Base-by-base conservation (phyloP, 2,113 vertebrate genomes). In the Typhlomys cinereus region DNA sequence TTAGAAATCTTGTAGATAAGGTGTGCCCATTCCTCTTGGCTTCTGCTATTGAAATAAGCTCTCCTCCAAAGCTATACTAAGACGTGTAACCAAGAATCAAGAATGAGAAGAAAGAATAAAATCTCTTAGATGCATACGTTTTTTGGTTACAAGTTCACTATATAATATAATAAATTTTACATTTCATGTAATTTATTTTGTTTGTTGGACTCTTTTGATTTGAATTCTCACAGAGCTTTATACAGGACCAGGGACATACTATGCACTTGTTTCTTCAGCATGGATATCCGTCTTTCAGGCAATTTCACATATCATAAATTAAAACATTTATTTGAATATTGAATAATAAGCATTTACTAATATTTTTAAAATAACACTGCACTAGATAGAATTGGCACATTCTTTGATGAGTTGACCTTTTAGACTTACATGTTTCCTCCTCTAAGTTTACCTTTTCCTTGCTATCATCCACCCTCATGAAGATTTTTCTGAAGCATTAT, bases 401-500 rank as follows among this genome's bases (percentile, higher is more conserved):
- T n/a, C n/a, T n/a, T n/a, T n/a, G n/a, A n/a, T n/a, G n/a, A n/a
- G n/a, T n/a, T n/a, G n/a, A n/a, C n/a, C n/a, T n/a, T n/a, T n/a
- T 70, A 92, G 18, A 76, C 27, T 84, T 73, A 3, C 20, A n/a
- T 0, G 66, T 11, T 44, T 31, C 21, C 21, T 69, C 1, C 27
- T 85, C 80, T 89, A 10, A 66, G 27, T 41, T 79, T 59, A 71
- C 21, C 1, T 70, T 74, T 74, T 70, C 29, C 15, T 85, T 71
- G 23, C 8, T 29, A 70, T 50, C 18, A 20, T 29, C 21, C 0
- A 29, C 71, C 44, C 29, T 7, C 36, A 29, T 76, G 23, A 73
- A 70, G 67, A 59, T 61, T 75, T 95, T 84, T 86, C 74, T 84
- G 9, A 88, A 86, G 29, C 34, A 79, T 84, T 93, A 0, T 34